A percentile compares a stretch with the other conserved stretches of the same genome.
These are phyloP conservation scores for Malurus leucopterus DNA, from an alignment of 2,797 vertebrate species.

Conservation along the genomic window DNA sequence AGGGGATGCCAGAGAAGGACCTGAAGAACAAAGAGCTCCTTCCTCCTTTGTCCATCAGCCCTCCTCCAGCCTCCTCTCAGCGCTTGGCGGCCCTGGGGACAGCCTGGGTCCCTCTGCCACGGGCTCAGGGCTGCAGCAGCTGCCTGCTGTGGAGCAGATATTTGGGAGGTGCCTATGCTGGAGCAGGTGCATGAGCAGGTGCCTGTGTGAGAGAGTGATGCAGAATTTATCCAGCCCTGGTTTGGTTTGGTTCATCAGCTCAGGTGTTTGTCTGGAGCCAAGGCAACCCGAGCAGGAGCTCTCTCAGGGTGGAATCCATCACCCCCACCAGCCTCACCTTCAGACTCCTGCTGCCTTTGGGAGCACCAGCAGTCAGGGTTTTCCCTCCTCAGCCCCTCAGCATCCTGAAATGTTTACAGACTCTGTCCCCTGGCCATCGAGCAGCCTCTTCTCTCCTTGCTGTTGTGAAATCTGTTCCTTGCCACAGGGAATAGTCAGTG, in stretches of 20 bases:
- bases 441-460: background rate
- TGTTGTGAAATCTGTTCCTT: slow-evolving; percentile 18
- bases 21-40: background rate
- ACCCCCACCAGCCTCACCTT: background rate
- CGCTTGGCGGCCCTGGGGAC: background rate
- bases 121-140: background rate
- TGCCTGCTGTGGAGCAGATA: background rate
- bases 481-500: background rate
- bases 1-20: background rate
- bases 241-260: background rate
- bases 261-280: background rate
- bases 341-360: background rate
- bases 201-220: background rate
- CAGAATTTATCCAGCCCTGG: background rate
- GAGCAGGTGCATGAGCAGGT: background rate
- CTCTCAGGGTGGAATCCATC: background rate
- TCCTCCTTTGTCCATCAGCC: background rate
- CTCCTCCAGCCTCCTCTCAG: background rate
- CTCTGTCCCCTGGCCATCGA: background rate
- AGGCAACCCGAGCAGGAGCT: background rate
- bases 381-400: background rate
- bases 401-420: background rate
- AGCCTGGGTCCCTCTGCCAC: background rate
- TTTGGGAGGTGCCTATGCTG: fast-evolving
- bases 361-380: background rate